phyloP scores from a whole-genome alignment of 2,888 invertebrate genomes.

The Theristus sp. region DNA sequence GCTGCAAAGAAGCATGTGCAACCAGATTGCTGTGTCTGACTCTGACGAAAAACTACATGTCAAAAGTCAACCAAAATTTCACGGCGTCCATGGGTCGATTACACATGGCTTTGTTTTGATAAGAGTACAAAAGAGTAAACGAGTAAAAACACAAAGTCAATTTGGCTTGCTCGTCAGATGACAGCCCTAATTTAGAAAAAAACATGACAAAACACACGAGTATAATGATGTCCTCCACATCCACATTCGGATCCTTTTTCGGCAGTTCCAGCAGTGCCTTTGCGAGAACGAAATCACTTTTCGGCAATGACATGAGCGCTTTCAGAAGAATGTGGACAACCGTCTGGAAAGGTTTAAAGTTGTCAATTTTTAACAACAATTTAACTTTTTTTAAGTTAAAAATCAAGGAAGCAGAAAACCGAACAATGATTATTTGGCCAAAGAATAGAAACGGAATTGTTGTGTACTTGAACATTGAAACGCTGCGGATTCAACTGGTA shows the following conservation, averaged over 20 bases:
- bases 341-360: too few species aligned
- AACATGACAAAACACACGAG: too few species aligned
- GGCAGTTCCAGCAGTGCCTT: slow-evolving; percentile 78
- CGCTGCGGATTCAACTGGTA: slow-evolving; percentile 79
- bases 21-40: background rate
- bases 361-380: too few species aligned
- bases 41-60: background rate
- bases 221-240: background rate
- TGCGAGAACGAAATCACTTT: slow-evolving; percentile 90
- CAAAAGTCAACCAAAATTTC: background rate
- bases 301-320: slow-evolving; percentile 85
- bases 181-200: too few species aligned
- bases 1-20: background rate
- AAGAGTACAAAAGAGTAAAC: too few species aligned
- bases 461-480: slow-evolving; percentile 6
- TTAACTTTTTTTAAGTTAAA: too few species aligned
- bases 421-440: too few species aligned
- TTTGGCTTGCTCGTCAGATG: too few species aligned
- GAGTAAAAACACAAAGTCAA: too few species aligned
- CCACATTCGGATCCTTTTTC: background rate
- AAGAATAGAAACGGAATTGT: background rate
- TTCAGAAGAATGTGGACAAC: slow-evolving; percentile 78
- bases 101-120: too few species aligned
- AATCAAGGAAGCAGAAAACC: too few species aligned
- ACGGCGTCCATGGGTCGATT: too few species aligned